Conservation (phyloP, 2,888 invertebrate genomes). For the Mylabris sibirica region DNA sequence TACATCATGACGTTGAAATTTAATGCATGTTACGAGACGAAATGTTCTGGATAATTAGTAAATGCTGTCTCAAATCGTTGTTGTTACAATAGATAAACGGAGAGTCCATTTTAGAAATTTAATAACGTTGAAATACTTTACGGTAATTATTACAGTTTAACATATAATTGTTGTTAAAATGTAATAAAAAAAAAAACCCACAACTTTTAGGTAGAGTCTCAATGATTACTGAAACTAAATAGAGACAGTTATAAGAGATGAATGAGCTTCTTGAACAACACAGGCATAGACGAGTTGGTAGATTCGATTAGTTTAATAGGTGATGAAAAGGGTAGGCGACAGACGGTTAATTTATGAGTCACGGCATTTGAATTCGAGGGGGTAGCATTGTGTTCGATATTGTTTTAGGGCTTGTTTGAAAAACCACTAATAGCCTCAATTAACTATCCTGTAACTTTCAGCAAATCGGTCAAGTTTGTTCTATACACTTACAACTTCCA, state of each 20-base stretch:
- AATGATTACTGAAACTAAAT: neutral
- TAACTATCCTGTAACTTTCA: too few relatives aligned
- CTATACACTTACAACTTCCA: too few relatives aligned
- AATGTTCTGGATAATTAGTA: conserved; percentile 11
- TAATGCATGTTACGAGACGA: conserved; percentile 9
- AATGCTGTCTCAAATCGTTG: conserved; percentile 8
- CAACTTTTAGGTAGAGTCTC: too few relatives aligned
- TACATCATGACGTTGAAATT: conserved; percentile 12
- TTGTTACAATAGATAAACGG: conserved; percentile 1
- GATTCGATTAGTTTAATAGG: neutral
- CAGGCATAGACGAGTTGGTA: neutral
- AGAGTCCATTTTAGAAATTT: conserved; percentile 1
- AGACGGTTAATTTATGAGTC: neutral
- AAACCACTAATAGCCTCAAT: neutral
- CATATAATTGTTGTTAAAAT: too few relatives aligned
- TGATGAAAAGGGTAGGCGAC: neutral
- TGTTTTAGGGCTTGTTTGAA: neutral
- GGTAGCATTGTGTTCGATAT: neutral
- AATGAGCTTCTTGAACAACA: neutral
- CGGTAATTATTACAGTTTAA: neutral
- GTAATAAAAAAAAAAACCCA: too few relatives aligned
- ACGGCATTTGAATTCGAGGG: neutral
- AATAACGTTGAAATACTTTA: neutral
- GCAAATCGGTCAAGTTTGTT: too few relatives aligned
- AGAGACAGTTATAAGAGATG: neutral